Conservation (phyloP, 2,797 vertebrate species). For the Choloepus didactylus region DNA sequence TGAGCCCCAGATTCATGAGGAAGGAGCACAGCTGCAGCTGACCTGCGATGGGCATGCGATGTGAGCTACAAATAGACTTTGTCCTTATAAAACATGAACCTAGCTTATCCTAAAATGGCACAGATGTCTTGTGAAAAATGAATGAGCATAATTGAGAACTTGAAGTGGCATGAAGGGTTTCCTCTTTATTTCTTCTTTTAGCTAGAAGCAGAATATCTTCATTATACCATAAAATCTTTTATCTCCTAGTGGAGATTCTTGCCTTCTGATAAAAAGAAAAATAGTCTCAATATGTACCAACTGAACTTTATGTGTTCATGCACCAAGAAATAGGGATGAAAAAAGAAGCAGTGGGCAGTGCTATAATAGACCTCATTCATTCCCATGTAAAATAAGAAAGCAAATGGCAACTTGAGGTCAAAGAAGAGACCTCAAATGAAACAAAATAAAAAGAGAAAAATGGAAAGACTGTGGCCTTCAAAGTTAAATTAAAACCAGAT, state of each 20-base stretch:
- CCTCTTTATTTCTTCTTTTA: conserved; percentile 43
- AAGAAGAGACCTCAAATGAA: not conserved
- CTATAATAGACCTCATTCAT: not conserved
- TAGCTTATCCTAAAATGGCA: not conserved
- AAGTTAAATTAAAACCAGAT: not conserved
- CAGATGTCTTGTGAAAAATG: not conserved
- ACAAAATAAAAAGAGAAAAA: not conserved
- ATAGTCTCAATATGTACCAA: conserved; percentile 38
- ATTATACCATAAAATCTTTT: not conserved
- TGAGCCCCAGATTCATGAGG: accelerated
- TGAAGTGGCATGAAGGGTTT: not conserved
- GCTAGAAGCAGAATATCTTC: conserved; percentile 3
- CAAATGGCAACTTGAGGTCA: not conserved
- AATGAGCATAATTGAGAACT: not conserved
- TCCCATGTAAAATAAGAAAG: conserved; percentile 10
- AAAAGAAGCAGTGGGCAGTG: not conserved
- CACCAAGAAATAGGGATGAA: not conserved
- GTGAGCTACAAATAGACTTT: not conserved
- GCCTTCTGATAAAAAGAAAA: conserved; percentile 54
- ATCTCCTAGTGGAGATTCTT: not conserved
- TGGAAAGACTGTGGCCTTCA: not conserved
- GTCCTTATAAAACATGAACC: not conserved
- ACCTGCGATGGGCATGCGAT: not conserved
- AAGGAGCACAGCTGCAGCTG: not conserved
- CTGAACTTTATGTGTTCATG: not conserved